Evolutionary conservation across 1,140 invertebrate genomes (phyloP).

Genomic region (Geopemphigus sp.): DNA sequence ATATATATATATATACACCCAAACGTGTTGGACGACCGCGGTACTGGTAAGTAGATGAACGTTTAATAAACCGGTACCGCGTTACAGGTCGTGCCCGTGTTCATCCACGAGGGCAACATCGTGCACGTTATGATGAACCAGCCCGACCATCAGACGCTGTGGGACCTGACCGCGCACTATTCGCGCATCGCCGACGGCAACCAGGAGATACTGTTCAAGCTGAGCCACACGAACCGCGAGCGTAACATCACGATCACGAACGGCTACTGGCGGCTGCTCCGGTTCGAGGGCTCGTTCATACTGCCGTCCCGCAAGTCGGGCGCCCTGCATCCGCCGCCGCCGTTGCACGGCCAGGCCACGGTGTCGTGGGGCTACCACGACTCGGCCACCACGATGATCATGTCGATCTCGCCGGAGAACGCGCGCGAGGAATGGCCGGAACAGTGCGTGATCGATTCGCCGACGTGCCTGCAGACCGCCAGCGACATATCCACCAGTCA

Average conservation of each 20-base stretch:
- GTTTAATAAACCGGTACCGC: too few relatives aligned
- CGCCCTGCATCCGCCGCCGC: slow-evolving; percentile 52
- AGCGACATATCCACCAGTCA: slow-evolving; percentile 54
- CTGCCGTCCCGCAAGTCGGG: slow-evolving; percentile 53
- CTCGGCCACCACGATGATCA: slow-evolving; percentile 52
- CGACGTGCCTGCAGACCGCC: slow-evolving; percentile 53
- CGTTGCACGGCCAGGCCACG: slow-evolving; percentile 53
- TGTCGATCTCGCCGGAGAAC: slow-evolving; percentile 52
- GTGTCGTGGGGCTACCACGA: slow-evolving; percentile 53
- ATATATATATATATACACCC: too few relatives aligned
- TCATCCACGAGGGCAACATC: slow-evolving; percentile 52
- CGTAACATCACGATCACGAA: slow-evolving; percentile 50
- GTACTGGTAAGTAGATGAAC: too few relatives aligned
- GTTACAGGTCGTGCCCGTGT: slow-evolving; percentile 52
- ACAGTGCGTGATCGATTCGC: slow-evolving; percentile 51
- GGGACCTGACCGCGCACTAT: slow-evolving; percentile 52
- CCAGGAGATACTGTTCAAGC: slow-evolving; percentile 53
- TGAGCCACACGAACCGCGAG: slow-evolving; percentile 52
- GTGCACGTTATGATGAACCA: slow-evolving; percentile 53
- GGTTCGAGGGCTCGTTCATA: slow-evolving; percentile 53
- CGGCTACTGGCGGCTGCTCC: slow-evolving; percentile 53
- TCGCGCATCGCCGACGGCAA: slow-evolving; percentile 52
- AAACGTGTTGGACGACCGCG: too few relatives aligned
- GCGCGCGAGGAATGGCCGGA: slow-evolving; percentile 50
- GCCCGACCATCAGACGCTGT: slow-evolving; percentile 52